Evolutionary conservation across 2,113 vertebrate genomes (phyloP).

Genomic region (Lepisosteus osseus): DNA sequence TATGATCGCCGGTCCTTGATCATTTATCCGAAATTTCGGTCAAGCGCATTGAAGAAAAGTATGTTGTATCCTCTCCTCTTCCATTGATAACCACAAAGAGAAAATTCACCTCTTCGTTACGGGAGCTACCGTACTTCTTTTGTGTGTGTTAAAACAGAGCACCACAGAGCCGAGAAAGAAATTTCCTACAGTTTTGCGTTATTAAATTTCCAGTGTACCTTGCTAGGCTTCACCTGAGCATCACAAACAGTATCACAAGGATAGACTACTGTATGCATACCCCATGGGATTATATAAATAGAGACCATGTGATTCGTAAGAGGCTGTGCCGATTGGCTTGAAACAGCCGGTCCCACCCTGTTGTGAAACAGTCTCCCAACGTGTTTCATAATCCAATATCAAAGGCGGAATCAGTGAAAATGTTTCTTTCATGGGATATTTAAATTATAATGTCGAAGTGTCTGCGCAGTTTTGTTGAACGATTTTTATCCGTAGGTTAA

Average conservation of each 20-base stretch:
- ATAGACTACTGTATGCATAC: slow-evolving; percentile 43
- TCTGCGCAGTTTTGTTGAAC: too few relatives aligned
- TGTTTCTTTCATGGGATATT: too few relatives aligned
- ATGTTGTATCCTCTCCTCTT: too few relatives aligned
- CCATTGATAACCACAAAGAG: background rate
- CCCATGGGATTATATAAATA: slow-evolving; percentile 69
- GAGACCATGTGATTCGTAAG: slow-evolving; percentile 55
- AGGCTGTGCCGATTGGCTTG: slow-evolving; percentile 52
- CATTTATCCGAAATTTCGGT: too few relatives aligned
- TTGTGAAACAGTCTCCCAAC: slow-evolving; percentile 60
- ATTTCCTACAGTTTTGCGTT: too few relatives aligned
- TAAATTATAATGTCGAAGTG: too few relatives aligned
- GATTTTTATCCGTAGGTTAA: too few relatives aligned
- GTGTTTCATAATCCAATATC: slow-evolving; percentile 65
- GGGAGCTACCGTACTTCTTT: background rate
- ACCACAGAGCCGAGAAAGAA: too few relatives aligned
- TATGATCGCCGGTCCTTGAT: too few relatives aligned
- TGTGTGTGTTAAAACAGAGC: too few relatives aligned
- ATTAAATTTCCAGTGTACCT: background rate
- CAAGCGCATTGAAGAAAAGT: too few relatives aligned
- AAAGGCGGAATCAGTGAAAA: slow-evolving; percentile 8
- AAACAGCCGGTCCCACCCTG: slow-evolving; percentile 41
- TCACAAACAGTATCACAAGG: slow-evolving; percentile 1
- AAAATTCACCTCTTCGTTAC: background rate
- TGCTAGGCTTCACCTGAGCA: background rate